phyloP scores from a whole-genome alignment of 2,113 vertebrate species.

The Mirza zaza region DNA sequence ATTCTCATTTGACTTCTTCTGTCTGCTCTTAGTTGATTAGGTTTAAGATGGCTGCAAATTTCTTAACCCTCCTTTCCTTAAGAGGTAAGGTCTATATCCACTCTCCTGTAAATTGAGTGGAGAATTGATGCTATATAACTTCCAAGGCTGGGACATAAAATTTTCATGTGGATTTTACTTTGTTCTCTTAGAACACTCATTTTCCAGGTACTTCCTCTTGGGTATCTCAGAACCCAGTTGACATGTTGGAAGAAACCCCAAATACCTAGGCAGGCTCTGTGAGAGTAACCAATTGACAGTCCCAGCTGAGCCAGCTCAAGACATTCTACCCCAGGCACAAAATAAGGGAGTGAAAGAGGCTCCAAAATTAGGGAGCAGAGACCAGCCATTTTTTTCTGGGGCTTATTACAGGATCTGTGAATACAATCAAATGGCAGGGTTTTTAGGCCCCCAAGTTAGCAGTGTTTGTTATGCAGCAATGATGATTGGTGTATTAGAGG shows the following conservation, averaged over 20 bases:
- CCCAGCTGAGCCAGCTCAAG: not conserved
- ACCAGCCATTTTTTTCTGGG: not conserved
- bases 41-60: not conserved
- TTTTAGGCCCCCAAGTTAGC: not conserved
- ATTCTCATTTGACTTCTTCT: not conserved
- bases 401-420: not conserved
- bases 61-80: not conserved
- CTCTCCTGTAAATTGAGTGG: not conserved
- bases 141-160: not conserved
- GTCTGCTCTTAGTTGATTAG: not conserved
- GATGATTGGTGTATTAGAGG: not conserved
- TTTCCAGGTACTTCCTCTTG: not conserved
- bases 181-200: not conserved
- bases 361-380: not conserved
- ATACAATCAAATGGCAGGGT: not conserved
- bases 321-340: not conserved
- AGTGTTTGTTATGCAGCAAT: not conserved
- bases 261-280: fast-evolving
- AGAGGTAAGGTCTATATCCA: not conserved
- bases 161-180: not conserved
- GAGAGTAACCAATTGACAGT: not conserved
- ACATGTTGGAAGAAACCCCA: not conserved
- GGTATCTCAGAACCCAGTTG: not conserved
- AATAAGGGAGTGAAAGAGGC: not conserved
- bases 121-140: not conserved